Conservation (phyloP, 1,140 invertebrate species). For the Zophobas atratus region DNA sequence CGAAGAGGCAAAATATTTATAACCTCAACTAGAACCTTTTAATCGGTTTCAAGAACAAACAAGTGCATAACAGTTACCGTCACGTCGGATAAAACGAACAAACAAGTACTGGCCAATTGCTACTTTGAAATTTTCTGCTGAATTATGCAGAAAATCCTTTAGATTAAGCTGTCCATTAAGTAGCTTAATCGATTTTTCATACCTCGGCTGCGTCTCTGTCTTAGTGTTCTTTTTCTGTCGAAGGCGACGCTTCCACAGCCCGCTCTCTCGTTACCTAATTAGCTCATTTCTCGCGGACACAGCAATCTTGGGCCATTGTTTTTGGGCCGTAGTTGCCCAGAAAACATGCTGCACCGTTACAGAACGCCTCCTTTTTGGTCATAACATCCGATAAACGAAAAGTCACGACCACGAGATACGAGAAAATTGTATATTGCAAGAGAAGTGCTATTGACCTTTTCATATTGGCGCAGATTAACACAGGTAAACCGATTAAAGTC, state of each 20-base stretch:
- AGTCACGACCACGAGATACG: constrained; percentile 56
- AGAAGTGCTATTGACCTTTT: constrained; percentile 61
- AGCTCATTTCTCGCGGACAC: constrained; percentile 15
- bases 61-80: no score
- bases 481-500: constrained; percentile 66
- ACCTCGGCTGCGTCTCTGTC: no score
- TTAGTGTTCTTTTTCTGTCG: not conserved
- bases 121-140: no score
- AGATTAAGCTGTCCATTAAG: no score
- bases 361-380: constrained; percentile 36
- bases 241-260: not conserved
- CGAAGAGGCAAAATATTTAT: no score
- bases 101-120: no score
- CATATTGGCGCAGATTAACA: constrained; percentile 64
- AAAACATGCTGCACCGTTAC: constrained; percentile 29
- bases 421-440: constrained; percentile 55
- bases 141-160: no score
- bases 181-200: no score
- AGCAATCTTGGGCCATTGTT: constrained; percentile 9
- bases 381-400: constrained; percentile 49
- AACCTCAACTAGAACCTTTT: no score
- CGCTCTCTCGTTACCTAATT: not conserved
- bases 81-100: no score
- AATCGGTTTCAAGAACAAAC: no score
- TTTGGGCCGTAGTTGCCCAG: not conserved